A percentile compares a stretch with the other conserved stretches of the same genome.
Conservation (phyloP, 2,113 vertebrate species). For the Laticauda colubrina region DNA sequence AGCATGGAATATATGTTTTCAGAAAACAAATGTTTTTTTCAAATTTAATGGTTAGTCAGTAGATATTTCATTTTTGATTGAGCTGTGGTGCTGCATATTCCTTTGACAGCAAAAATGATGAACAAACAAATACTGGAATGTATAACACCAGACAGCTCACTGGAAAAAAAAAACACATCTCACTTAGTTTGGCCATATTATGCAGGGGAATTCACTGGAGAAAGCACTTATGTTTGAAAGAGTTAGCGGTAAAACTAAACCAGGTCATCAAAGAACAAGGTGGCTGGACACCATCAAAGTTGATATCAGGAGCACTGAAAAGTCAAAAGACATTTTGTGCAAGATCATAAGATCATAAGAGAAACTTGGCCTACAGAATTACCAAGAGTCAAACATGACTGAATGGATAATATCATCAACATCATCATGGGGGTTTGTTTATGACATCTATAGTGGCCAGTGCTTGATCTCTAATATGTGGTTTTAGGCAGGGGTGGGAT, state of each 20-base stretch:
- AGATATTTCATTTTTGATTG: conserved; percentile 7
- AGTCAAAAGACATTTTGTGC: not conserved
- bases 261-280: not conserved
- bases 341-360: not conserved
- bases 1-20: not conserved
- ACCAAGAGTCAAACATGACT: not conserved
- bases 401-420: not conserved
- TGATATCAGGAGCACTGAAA: not conserved
- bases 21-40: not conserved
- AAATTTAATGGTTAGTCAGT: not conserved
- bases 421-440: not conserved
- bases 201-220: not conserved
- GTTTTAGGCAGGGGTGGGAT: not conserved
- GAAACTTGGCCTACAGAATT: not conserved
- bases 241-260: not conserved
- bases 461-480: not conserved
- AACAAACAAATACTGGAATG: not conserved
- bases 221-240: not conserved
- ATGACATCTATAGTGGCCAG: not conserved
- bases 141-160: not conserved
- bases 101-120: not conserved
- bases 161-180: not conserved
- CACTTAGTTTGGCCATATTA: not conserved
- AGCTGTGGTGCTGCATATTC: not conserved
- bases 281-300: not conserved